These are phyloP conservation scores for Psilopogon haemacephalus DNA, from an alignment of 2,113 vertebrate genomes.

Conservation along the genomic window DNA sequence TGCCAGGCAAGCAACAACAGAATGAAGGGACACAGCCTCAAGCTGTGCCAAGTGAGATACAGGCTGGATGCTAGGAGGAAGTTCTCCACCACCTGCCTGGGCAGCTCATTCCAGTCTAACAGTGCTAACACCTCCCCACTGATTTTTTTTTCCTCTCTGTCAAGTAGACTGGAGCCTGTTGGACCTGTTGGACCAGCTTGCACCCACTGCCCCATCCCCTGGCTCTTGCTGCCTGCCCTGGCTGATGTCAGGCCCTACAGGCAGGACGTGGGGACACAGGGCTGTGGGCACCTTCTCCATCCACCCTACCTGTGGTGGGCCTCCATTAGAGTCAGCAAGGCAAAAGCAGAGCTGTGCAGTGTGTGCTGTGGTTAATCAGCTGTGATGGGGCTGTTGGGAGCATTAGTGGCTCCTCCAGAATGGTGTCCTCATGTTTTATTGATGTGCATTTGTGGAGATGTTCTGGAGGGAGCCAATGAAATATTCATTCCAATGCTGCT, in stretches of 20 bases:
- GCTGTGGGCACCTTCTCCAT: neutral
- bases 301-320: rapidly evolving
- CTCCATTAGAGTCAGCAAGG: neutral
- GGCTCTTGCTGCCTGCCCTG: neutral
- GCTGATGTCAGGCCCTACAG: rapidly evolving
- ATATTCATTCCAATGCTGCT: neutral
- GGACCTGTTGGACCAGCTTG: rapidly evolving
- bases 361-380: neutral
- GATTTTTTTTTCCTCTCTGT: neutral
- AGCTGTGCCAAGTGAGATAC: too few relatives aligned
- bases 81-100: too few relatives aligned
- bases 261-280: rapidly evolving
- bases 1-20: too few relatives aligned
- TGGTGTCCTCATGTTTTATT: conserved; percentile 38
- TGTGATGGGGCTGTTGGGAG: neutral
- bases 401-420: neutral
- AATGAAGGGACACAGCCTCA: too few relatives aligned
- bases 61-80: too few relatives aligned
- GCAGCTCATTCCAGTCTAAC: too few relatives aligned
- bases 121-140: neutral
- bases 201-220: neutral
- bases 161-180: neutral
- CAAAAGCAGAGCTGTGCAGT: neutral
- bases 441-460: neutral
- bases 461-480: conserved; percentile 11